These are phyloP conservation scores for Stigmatopora nigra DNA, from an alignment of 2,113 vertebrate species.

Conservation along the genomic window DNA sequence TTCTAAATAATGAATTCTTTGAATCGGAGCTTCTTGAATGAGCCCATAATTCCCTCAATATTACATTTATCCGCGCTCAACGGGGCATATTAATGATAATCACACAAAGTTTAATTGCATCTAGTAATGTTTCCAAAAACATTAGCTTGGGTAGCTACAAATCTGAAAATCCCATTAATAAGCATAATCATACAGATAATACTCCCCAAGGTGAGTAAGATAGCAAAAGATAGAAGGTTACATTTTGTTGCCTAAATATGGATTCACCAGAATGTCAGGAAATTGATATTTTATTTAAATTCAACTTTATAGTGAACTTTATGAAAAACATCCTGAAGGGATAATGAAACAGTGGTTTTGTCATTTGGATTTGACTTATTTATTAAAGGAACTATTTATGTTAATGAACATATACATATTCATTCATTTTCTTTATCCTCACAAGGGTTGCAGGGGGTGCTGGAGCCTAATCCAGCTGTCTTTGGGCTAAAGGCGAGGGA, in stretches of 20 bases:
- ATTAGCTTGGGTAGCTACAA: constrained; percentile 31
- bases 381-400: too few relatives aligned
- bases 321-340: too few relatives aligned
- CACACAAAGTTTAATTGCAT: constrained; percentile 38
- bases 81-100: constrained; percentile 40
- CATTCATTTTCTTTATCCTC: too few relatives aligned
- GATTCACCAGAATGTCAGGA: constrained; percentile 2
- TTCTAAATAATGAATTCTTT: constrained; percentile 42
- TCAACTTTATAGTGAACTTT: too few relatives aligned
- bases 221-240: constrained; percentile 19
- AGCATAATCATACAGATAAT: constrained; percentile 34
- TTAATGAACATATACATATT: too few relatives aligned
- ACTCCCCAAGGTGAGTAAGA: constrained; percentile 23
- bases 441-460: too few relatives aligned
- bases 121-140: constrained; percentile 47
- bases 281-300: background rate
- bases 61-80: constrained; percentile 46
- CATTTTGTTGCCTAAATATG: constrained; percentile 28
- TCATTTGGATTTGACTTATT: too few relatives aligned
- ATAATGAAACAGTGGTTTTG: too few relatives aligned
- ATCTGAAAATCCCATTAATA: constrained; percentile 50
- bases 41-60: constrained; percentile 50
- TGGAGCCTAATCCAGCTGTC: too few relatives aligned
- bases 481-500: too few relatives aligned
- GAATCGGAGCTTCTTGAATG: constrained; percentile 33